A percentile compares a stretch with the other conserved stretches of the same genome.
These are phyloP conservation scores for Cladorhizidae sp. DNA, from an alignment of 37 sponge, comb jelly and placozoan species.

Conservation along the genomic window DNA sequence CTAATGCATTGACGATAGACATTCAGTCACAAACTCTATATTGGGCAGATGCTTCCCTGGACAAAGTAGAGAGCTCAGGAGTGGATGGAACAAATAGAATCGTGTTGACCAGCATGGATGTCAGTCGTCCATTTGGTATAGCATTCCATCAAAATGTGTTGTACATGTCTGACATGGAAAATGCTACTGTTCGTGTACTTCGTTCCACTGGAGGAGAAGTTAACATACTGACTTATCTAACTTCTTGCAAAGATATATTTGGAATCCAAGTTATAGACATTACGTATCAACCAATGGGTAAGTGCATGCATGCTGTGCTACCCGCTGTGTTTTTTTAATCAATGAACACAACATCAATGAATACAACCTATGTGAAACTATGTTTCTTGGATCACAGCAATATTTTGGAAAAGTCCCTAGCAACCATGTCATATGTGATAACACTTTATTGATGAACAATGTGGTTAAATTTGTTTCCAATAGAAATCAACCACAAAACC, in stretches of 20 bases:
- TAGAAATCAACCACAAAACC: no score
- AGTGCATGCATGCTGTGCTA: no score
- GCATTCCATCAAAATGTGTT: not conserved
- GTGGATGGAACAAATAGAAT: no score
- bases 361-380: no score
- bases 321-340: no score
- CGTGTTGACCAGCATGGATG: not conserved
- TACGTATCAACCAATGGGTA: not conserved
- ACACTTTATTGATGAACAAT: no score
- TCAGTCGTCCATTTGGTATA: not conserved
- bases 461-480: no score
- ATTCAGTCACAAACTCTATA: conserved; percentile 54
- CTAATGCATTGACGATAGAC: conserved; percentile 73
- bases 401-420: no score
- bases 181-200: not conserved
- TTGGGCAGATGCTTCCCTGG: conserved; percentile 70
- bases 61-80: no score
- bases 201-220: not conserved
- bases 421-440: no score
- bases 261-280: conserved; percentile 14
- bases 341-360: no score
- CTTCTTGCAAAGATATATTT: not conserved
- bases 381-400: no score
- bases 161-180: conserved; percentile 15
- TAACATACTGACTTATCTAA: not conserved